These are phyloP conservation scores for Iphiclides podalirius DNA, from an alignment of 2,888 invertebrate species.

Conservation along the genomic window DNA sequence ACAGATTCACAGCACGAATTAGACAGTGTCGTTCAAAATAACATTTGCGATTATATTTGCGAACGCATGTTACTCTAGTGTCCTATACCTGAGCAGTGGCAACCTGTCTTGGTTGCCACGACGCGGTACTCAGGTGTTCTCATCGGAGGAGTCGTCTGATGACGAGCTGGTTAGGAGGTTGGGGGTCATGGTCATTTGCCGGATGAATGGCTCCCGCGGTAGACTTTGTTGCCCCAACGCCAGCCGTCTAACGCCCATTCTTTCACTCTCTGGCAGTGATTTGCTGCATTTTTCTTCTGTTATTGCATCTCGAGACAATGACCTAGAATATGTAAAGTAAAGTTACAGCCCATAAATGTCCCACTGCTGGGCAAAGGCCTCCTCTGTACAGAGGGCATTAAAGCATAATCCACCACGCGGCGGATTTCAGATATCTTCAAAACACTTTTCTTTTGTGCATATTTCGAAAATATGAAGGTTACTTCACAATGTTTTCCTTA, in stretches of 20 bases:
- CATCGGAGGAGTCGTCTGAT: conserved; percentile 72
- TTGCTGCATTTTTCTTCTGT: conserved; percentile 85
- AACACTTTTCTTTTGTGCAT: too few species aligned
- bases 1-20: conserved; percentile 57
- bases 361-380: too few species aligned
- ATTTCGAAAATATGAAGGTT: too few species aligned
- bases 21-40: conserved; percentile 30
- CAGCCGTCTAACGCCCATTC: conserved; percentile 71
- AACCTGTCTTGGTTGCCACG: conserved; percentile 75
- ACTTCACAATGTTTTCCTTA: too few species aligned
- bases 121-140: conserved; percentile 74
- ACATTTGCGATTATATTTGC: conserved; percentile 18
- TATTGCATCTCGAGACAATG: conserved; percentile 83
- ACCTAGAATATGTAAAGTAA: conserved; percentile 50
- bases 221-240: conserved; percentile 79
- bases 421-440: too few species aligned
- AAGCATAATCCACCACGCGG: too few species aligned
- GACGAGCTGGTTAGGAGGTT: conserved; percentile 83
- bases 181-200: conserved; percentile 81
- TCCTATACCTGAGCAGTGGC: conserved; percentile 71
- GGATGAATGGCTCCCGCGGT: conserved; percentile 80
- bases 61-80: conserved; percentile 51
- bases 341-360: too few species aligned
- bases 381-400: too few species aligned
- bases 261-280: conserved; percentile 81